phyloP scores from a whole-genome alignment of 2,888 invertebrate species.

The Callimorpha dominula region DNA sequence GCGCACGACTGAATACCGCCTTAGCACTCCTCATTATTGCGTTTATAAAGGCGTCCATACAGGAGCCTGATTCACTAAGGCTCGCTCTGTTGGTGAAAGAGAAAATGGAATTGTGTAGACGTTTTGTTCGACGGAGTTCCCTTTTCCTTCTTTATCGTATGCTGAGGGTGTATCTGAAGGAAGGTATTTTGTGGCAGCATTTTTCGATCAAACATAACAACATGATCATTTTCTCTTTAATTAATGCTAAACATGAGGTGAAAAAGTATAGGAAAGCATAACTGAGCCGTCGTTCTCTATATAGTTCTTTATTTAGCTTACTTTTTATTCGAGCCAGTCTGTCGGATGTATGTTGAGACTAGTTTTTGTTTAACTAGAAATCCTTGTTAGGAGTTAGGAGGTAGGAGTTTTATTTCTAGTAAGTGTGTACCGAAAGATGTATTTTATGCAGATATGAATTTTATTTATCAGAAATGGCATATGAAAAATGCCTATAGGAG shows the following conservation, averaged over 20 bases:
- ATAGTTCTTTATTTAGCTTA: constrained; percentile 49
- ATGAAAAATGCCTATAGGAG: constrained; percentile 21
- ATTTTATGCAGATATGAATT: constrained; percentile 26
- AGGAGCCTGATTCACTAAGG: constrained; percentile 83
- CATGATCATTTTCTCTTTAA: not conserved
- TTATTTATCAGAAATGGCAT: not conserved
- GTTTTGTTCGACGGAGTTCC: constrained; percentile 78
- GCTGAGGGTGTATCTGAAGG: constrained; percentile 58
- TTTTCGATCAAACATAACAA: constrained; percentile 10
- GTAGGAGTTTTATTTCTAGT: constrained; percentile 49
- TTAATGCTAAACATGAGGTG: constrained; percentile 45
- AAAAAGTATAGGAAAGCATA: constrained; percentile 45
- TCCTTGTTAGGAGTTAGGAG: constrained; percentile 33
- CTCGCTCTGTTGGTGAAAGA: constrained; percentile 80
- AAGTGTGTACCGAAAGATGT: constrained; percentile 45
- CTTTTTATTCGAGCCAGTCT: constrained; percentile 51
- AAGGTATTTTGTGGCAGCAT: constrained; percentile 69
- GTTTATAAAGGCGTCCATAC: constrained; percentile 85
- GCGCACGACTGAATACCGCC: constrained; percentile 81
- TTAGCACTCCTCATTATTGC: constrained; percentile 86
- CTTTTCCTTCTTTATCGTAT: constrained; percentile 67
- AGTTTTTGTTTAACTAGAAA: constrained; percentile 57
- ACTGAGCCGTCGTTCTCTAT: constrained; percentile 47
- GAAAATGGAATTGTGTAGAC: constrained; percentile 84
- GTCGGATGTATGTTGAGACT: constrained; percentile 32